Evolutionary conservation across 2,888 invertebrate species (phyloP), one percentile per base, ranked within the genome.

Genomic region (Acronicta leporina): DNA sequence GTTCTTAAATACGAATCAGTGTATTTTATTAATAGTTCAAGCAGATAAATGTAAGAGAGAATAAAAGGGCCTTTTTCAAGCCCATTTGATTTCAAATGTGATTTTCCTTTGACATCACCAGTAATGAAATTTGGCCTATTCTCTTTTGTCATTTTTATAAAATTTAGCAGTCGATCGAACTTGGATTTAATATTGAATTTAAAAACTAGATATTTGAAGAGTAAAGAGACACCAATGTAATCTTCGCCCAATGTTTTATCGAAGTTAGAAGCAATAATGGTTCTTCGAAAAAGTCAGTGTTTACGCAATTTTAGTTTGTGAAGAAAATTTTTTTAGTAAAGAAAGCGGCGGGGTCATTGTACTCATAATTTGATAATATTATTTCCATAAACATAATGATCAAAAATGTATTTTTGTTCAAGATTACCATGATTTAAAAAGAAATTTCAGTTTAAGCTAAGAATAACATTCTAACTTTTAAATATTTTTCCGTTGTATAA

Each of bases 261-360:
- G 76, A 80, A 82, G 63, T 76, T 77, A 78, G 77, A 81, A 87
- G 82, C 86, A 87, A 87, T 86, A 86, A 81, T 75, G 63, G 67
- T 78, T 82, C 79, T 73, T 63, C 64, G 61, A 68, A 74, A 66
- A 61, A 56, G 62, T 53, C 59, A 49, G 53, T 66, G 62, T 73
- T 45, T 61, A 55, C 54, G 52, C 11, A 49, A 73, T 52, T 69
- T 71, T 60, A 60, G 55, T 75, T 73, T 46, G 44, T 49, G 45
- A 53, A 61, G 56, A 58, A 63, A 55, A 65, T 53, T 41, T 47
- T 62, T 61, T 73, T 63, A 41, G 64, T 71, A 61, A 60, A 71
- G 68, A 63, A 75, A 61, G 66, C 55, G 48, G 48, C 42, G 51
- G n/a, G n/a, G 25, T 58, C 35, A 48, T 49, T 44, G 45, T 9